Base-by-base conservation (phyloP, 2,888 invertebrate genomes). In the Ornithoptera alexandrae region DNA sequence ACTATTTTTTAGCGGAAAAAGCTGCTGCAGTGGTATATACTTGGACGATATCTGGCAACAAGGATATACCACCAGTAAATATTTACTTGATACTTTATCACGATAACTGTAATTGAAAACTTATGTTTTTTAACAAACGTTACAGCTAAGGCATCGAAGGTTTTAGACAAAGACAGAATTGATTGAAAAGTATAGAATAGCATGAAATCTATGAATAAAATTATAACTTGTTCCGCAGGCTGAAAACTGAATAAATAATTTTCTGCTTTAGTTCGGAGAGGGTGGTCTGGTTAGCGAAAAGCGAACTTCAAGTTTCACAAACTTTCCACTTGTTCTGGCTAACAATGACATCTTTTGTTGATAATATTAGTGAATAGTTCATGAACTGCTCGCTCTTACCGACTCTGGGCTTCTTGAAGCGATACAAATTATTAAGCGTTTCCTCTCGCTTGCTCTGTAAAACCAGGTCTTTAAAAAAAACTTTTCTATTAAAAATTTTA, bases 261-360 rank as follows among this genome's bases (percentile, higher is more conserved):
- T 50, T 68, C 59, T 53, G 68, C 64, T 60, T 64, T 60, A 64
- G 63, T 63, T 68, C 22, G 22, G 53, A 68, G 60, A 60, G 68
- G 53, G 39, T 39, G 60, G 53, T 42, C 60, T 69, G 56, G 68
- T 68, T 68, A 68, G 58, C 36, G 68, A 58, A 63, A 62, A 46
- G 68, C 68, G 68, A 68, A 68, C 58, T 68, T 68, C 42, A 63
- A 68, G 68, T 68, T 63, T 68, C 58, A 68, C 68, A 68, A 68
- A 68, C 46, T 68, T 68, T 59, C 20, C 58, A 63, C 68, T 68
- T 63, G 62, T 36, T 68, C 68, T 58, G 68, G 68, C n/a, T 68
- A 63, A 68, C 68, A 68, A 68, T 63, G 68, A 68, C 63, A 68
- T 68, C 62, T 68, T 62, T 68, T 68, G 68, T 68, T n/a, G 42